Evolutionary conservation across 2,888 invertebrate genomes (phyloP).

Genomic region (Incurvaria masculella): DNA sequence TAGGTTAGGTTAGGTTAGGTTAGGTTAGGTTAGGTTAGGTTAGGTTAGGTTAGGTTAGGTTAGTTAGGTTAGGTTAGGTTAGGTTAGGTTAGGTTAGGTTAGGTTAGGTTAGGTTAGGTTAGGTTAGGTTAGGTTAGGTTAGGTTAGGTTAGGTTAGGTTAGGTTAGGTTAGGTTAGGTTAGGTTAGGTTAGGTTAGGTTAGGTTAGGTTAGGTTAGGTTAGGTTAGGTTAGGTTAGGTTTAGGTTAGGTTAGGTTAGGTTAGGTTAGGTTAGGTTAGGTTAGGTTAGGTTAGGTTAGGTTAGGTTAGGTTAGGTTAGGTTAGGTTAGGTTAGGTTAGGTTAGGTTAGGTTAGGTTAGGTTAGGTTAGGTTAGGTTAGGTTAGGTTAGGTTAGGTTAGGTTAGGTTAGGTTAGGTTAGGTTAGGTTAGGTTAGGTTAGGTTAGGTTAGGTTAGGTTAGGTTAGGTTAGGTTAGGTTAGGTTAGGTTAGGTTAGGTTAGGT

Average conservation of each 20-base stretch:
- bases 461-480: conserved; percentile 5
- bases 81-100: background rate
- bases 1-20: conserved; percentile 1
- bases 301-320: background rate
- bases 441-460: conserved; percentile 1
- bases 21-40: too few relatives aligned
- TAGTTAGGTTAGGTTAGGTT: background rate
- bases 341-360: conserved; percentile 11
- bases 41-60: conserved; percentile 1
- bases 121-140: background rate
- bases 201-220: conserved; percentile 5
- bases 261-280: background rate
- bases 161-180: conserved; percentile 7
- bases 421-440: too few relatives aligned
- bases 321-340: too few relatives aligned
- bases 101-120: background rate
- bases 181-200: conserved; percentile 5
- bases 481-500: conserved; percentile 5
- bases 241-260: conserved; percentile 1
- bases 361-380: conserved; percentile 11
- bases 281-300: conserved; percentile 4
- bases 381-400: conserved; percentile 12
- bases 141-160: too few relatives aligned
- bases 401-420: background rate
- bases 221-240: conserved; percentile 6